Conservation (phyloP, 2,113 vertebrate species). For the Nothocercus julius region DNA sequence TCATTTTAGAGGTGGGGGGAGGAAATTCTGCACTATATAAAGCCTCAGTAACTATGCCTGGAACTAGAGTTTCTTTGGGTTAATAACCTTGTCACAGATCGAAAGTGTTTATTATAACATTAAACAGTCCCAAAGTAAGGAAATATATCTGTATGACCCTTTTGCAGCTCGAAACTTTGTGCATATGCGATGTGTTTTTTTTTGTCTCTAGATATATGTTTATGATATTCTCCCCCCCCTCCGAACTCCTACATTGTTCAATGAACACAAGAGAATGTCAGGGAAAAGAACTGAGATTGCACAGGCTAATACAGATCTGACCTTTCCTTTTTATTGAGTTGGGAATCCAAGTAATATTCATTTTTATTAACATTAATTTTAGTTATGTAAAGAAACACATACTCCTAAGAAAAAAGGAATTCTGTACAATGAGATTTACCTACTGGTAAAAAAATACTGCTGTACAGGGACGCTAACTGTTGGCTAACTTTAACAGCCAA, state of each 20-base stretch:
- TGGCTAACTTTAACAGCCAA: neutral
- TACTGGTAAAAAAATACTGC: neutral
- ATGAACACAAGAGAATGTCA: neutral
- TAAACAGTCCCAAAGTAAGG: neutral
- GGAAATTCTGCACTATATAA: neutral
- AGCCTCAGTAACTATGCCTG: neutral
- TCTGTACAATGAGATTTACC: neutral
- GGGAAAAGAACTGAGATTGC: neutral
- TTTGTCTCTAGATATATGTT: neutral
- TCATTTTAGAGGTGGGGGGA: neutral
- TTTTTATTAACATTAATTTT: neutral
- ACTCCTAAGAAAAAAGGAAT: neutral
- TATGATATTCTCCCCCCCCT: neutral
- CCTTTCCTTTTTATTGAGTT: neutral
- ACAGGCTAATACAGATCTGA: neutral
- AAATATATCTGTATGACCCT: neutral
- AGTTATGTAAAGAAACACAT: neutral
- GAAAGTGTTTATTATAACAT: neutral
- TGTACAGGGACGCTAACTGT: neutral
- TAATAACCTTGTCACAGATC: neutral
- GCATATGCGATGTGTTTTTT: neutral
- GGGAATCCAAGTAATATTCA: neutral
- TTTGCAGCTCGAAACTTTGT: neutral
- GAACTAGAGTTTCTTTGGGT: neutral
- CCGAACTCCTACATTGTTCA: neutral